Evolutionary conservation across 2,113 vertebrate genomes (phyloP).

Genomic region (Carassius carassius): DNA sequence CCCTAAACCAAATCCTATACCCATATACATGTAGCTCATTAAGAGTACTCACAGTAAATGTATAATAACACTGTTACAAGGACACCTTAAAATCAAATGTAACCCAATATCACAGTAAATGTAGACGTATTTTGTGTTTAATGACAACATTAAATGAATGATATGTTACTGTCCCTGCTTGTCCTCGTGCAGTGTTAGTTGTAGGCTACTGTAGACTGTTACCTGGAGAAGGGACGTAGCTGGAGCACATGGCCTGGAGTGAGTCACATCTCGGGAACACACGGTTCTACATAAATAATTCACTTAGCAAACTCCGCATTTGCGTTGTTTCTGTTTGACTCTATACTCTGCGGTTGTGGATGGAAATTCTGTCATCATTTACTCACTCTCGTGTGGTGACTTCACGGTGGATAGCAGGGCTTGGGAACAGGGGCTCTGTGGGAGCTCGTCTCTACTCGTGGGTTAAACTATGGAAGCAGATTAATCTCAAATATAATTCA

Average conservation of each 20-base stretch:
- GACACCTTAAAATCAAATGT: too few relatives aligned
- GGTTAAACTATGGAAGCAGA: too few relatives aligned
- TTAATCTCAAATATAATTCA: too few relatives aligned
- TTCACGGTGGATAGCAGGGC: not conserved
- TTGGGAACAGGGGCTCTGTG: not conserved
- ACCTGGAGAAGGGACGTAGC: not conserved
- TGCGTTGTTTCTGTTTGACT: not conserved
- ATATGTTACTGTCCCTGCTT: not conserved
- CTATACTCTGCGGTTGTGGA: not conserved
- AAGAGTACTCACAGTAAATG: too few relatives aligned
- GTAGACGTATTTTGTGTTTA: not conserved
- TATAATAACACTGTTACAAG: too few relatives aligned
- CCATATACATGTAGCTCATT: too few relatives aligned
- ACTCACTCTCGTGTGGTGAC: not conserved
- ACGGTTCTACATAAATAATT: not conserved
- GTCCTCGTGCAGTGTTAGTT: not conserved
- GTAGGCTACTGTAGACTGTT: not conserved
- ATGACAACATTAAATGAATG: not conserved
- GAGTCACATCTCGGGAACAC: not conserved
- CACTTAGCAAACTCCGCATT: not conserved
- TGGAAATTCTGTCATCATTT: not conserved
- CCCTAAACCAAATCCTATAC: too few relatives aligned
- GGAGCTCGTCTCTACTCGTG: not conserved
- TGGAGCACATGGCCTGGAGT: not conserved
- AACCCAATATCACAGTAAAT: not conserved